phyloP scores from a whole-genome alignment of 2,888 invertebrate genomes.

The Melanostoma mellinum region DNA sequence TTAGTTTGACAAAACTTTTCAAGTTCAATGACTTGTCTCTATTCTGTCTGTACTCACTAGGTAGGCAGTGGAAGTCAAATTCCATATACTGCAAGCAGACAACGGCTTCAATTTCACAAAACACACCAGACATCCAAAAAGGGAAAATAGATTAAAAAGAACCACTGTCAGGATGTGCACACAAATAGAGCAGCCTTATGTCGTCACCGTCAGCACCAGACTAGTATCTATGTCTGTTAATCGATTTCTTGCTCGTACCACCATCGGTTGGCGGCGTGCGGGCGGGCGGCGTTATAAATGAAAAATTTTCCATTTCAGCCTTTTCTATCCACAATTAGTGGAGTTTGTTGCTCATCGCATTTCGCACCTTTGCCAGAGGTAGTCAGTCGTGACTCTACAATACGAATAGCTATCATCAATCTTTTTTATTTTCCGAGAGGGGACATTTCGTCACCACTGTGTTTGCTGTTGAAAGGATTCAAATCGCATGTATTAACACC shows the following conservation, averaged over 20 bases:
- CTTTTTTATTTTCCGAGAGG: slow-evolving; percentile 24
- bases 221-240: slow-evolving; percentile 34
- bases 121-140: slow-evolving; percentile 30
- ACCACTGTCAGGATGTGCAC: slow-evolving; percentile 16
- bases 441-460: slow-evolving; percentile 49
- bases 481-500: slow-evolving; percentile 51
- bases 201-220: slow-evolving; percentile 14
- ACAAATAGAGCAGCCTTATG: slow-evolving; percentile 38
- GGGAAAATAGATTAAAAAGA: slow-evolving; percentile 41
- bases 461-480: slow-evolving; percentile 46
- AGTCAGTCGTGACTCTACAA: slow-evolving; percentile 17
- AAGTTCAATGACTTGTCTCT: slow-evolving; percentile 48
- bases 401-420: slow-evolving; percentile 50
- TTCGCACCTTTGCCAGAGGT: slow-evolving; percentile 46
- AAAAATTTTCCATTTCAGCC: slow-evolving; percentile 37
- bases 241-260: slow-evolving; percentile 37
- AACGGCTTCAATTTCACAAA: slow-evolving; percentile 48
- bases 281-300: slow-evolving; percentile 43
- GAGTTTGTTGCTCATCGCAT: slow-evolving; percentile 34
- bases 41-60: not conserved
- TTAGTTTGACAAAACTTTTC: slow-evolving; percentile 19
- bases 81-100: slow-evolving; percentile 12
- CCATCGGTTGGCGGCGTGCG: not conserved
- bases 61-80: slow-evolving; percentile 1
- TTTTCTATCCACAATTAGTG: slow-evolving; percentile 54